A percentile compares a stretch with the other conserved stretches of the same genome.
Conservation (phyloP, 1,140 invertebrate species). For the Drosophila yakuba region DNA sequence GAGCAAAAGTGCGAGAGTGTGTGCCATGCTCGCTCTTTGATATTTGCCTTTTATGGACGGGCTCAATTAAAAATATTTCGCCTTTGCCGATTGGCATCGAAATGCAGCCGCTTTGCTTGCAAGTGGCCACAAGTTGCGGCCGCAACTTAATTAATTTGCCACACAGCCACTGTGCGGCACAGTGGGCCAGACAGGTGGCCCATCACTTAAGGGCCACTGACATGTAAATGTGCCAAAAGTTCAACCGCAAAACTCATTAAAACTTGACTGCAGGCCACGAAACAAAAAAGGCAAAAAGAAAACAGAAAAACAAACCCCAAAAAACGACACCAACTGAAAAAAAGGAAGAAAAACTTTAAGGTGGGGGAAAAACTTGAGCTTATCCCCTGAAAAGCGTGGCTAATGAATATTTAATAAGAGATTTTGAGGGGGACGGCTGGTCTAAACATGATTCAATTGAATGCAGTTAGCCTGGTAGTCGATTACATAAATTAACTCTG, state of each 20-base stretch:
- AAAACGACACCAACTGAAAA: slow-evolving; percentile 35
- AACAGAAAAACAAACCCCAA: slow-evolving; percentile 2
- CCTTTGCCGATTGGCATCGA: slow-evolving; percentile 57
- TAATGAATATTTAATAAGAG: slow-evolving; percentile 81
- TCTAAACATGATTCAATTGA: slow-evolving; percentile 75
- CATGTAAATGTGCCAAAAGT: slow-evolving; percentile 83
- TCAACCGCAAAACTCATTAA: slow-evolving; percentile 67
- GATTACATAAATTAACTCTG: slow-evolving; percentile 78
- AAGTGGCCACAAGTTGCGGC: slow-evolving; percentile 37
- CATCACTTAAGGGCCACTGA: slow-evolving; percentile 72
- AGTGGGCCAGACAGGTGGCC: slow-evolving; percentile 68
- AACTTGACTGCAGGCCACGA: slow-evolving; percentile 51
- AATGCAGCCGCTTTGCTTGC: slow-evolving; percentile 41
- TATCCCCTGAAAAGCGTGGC: slow-evolving; percentile 47
- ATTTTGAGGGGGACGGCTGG: slow-evolving; percentile 17
- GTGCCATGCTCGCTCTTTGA: slow-evolving; percentile 54
- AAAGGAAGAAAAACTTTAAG: slow-evolving; percentile 14
- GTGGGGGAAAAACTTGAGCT: slow-evolving; percentile 13
- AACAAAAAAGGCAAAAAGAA: slow-evolving; percentile 22
- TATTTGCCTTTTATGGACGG: slow-evolving; percentile 65
- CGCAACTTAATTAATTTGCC: slow-evolving; percentile 71
- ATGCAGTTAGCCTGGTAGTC: slow-evolving; percentile 61
- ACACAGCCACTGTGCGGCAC: slow-evolving; percentile 14
- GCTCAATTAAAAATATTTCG: slow-evolving; percentile 77
- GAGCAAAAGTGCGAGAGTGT: slow-evolving; percentile 42